Evolutionary conservation across 2,888 invertebrate genomes (phyloP).

Genomic region (Apotomis betuletana): DNA sequence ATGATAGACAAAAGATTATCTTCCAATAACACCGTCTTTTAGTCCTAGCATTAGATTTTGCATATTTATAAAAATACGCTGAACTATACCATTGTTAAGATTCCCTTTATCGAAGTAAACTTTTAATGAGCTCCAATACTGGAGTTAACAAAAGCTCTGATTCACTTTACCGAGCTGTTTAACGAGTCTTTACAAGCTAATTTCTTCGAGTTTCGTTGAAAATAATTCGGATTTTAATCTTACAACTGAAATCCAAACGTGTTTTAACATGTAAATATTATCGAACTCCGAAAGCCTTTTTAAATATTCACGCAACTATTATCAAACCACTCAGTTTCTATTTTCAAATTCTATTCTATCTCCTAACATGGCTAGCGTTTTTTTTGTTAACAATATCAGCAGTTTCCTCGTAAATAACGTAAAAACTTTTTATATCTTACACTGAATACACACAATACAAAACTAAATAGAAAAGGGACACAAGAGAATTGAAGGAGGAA

Average conservation of each 20-base stretch:
- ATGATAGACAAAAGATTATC: neutral
- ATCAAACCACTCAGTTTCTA: neutral
- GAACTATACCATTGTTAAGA: constrained; percentile 24
- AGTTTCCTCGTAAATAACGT: constrained; percentile 46
- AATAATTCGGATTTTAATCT: constrained; percentile 6
- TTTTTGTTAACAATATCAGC: neutral
- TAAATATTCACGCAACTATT: neutral
- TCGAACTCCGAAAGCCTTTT: neutral
- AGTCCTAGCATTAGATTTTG: neutral
- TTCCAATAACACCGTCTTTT: neutral
- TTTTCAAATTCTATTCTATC: too few species aligned
- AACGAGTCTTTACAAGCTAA: constrained; percentile 17
- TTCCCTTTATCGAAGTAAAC: constrained; percentile 27
- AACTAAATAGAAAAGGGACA: constrained; percentile 72
- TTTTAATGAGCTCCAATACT: constrained; percentile 36
- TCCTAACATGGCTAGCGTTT: too few species aligned
- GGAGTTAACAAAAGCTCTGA: constrained; percentile 26
- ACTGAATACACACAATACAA: constrained; percentile 62
- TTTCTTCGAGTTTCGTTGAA: constrained; percentile 19
- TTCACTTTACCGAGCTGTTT: constrained; percentile 26
- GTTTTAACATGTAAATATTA: neutral
- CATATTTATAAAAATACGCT: constrained; percentile 6
- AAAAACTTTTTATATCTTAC: constrained; percentile 51
- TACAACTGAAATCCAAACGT: neutral
- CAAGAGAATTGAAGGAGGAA: constrained; percentile 76